These are phyloP conservation scores for Hoplodrina blanda DNA, from an alignment of 2,888 invertebrate genomes.

Conservation along the genomic window DNA sequence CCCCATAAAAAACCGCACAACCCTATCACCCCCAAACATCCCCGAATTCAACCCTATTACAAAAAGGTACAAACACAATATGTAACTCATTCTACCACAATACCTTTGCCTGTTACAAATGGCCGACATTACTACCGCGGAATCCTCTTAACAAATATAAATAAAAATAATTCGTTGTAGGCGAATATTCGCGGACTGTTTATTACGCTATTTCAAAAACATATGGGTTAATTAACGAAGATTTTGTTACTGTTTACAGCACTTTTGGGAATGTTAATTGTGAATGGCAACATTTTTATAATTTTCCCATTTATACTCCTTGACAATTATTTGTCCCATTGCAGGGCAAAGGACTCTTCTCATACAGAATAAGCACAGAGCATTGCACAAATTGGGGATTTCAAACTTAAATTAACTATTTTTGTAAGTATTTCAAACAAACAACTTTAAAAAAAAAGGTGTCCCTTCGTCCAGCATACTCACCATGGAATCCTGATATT, in stretches of 20 bases:
- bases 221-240: slow-evolving; percentile 46
- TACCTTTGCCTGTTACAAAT: slow-evolving; percentile 38
- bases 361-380: too few species aligned
- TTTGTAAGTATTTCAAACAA: too few species aligned
- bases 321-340: too few species aligned
- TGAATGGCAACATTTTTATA: neutral
- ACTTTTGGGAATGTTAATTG: slow-evolving; percentile 6
- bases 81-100: slow-evolving; percentile 44
- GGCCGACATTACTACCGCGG: slow-evolving; percentile 33
- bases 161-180: slow-evolving; percentile 71
- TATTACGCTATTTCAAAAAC: slow-evolving; percentile 53
- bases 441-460: too few species aligned
- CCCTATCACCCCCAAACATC: neutral
- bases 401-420: too few species aligned
- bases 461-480: too few species aligned
- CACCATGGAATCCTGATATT: too few species aligned
- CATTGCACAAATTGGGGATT: too few species aligned
- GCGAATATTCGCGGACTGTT: slow-evolving; percentile 42
- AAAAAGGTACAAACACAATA: slow-evolving; percentile 34
- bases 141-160: slow-evolving; percentile 62
- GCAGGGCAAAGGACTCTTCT: too few species aligned
- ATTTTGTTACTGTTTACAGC: slow-evolving; percentile 16
- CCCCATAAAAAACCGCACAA: neutral
- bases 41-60: slow-evolving; percentile 28
- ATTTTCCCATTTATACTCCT: neutral